Base-by-base conservation (phyloP, 2,797 vertebrate species). In the Liasis olivaceus region DNA sequence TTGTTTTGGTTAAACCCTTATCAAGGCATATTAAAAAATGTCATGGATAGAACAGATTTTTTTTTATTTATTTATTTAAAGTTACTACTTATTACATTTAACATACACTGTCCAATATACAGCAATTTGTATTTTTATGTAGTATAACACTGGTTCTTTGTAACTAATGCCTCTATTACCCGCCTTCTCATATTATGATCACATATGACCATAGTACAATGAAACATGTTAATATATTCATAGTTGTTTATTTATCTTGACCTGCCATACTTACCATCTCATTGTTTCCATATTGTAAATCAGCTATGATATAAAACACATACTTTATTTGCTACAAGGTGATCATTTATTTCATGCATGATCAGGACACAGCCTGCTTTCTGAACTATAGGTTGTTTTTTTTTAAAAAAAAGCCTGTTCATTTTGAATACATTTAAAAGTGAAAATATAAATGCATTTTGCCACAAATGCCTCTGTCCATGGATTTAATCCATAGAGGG, bases 11-110 rank as follows among this genome's bases (percentile, higher is more conserved):
- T 13, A 64, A 6, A 84, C 47, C 54, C 51, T 51, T 51, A 51
- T 69, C 15, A 64, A 47, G 64, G 59, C 26, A 84, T 81, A 11
- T 60, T 42, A 42, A 60, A 84, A 54, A 42, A 62, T 28, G 26
- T 60, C 7, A 60, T 9, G 3, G 60, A 1, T 28, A 90, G 5
- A 84, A 81, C 59, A 84, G 3, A 26, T 13, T 72, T 95, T 66
- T 69, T 36, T 42, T 42, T 42, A 42, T 42, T 95, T 92, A 51
- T 63, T 95, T 26, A 66, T 66, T 94, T 91, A 42, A 63, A 94
- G 92, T 42, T 93, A 91, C 89, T 94, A 66, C 91, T 95, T 96
- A 66, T 95, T 93, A 84, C 0, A 0, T 56, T 93, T 93, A 94
- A 93, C 88, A 95, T 94, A 95, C 89, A 93, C 92, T 86, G 47